Evolutionary conservation across 2,888 invertebrate genomes (phyloP), one percentile per base, ranked within the genome.

Genomic region (Lypha dubia): DNA sequence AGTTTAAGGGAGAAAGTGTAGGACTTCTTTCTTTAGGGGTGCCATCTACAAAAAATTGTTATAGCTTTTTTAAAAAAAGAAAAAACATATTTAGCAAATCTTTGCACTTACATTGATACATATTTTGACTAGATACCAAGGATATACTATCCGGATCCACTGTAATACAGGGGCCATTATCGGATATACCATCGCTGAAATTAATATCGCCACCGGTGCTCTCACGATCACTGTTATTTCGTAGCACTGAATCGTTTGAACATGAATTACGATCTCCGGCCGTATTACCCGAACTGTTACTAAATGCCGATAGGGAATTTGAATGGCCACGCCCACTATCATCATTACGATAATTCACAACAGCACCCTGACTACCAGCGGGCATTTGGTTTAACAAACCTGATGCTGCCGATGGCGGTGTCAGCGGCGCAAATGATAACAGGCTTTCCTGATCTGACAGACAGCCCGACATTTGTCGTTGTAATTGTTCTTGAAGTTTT

Each of bases 21-120:
- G 97, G 96, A 90, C 96, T 97, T 93, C 96, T 96, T 91, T 97
- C 97, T 88, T 96, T 95, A 13, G 96, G 96, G 28, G 96, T 96
- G 87, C 96, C 96, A 89, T 96, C 96, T 56, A 75, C 60, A 63
- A 13, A 24, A 24, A 22, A 49, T 20, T n/a, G n/a, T n/a, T 17
- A 11, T 20, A 46, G 13, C 8, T 17, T 5, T 0, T 22, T 28
- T 1, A 35, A 28, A n/a, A 46, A 20, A 24, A 9, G 0, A 35
- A 28, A n/a, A 46, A 20, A 24, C 6, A 15, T 8, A 1, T n/a
- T 20, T n/a, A 15, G 8, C 9, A 11, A 51, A 8, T 51, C 15
- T 5, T 0, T 8, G 6, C 1, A 90, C 91, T 90, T 86, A 92
- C 93, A 92, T 87, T 93, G 92, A 85, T 92, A 92, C 91, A 92